Percentiles rank a stretch among this genome's conserved stretches.
These are phyloP conservation scores for Platyscapa corneri DNA, from an alignment of 1,140 invertebrate genomes.

Conservation along the genomic window DNA sequence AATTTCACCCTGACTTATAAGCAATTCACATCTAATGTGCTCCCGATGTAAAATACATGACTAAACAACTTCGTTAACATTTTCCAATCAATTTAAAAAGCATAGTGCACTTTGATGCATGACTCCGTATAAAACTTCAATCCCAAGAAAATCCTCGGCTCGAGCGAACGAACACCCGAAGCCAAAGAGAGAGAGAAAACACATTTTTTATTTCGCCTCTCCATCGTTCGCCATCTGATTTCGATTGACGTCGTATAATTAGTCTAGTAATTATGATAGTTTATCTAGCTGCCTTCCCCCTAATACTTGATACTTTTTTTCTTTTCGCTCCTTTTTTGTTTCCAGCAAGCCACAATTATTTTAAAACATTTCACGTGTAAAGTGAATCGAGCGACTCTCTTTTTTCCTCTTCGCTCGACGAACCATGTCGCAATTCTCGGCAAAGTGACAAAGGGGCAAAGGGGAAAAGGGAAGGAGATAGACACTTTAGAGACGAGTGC, in stretches of 20 bases:
- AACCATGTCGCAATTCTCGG: neutral
- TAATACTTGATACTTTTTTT: too few species aligned
- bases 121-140: neutral
- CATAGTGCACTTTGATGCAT: too few species aligned
- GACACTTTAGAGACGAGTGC: conserved; percentile 15
- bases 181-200: neutral
- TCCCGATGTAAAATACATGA: too few species aligned
- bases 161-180: neutral
- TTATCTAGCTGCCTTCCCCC: neutral
- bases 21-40: too few species aligned
- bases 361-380: conserved; percentile 47
- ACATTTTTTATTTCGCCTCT: conserved; percentile 7
- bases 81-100: too few species aligned
- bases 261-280: conserved; percentile 38
- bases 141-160: neutral
- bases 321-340: too few species aligned
- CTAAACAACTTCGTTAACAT: too few species aligned
- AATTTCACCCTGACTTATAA: too few species aligned
- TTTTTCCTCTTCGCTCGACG: neutral
- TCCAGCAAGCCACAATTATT: conserved; percentile 31
- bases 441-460: neutral
- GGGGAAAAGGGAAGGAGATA: neutral
- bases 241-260: conserved; percentile 28
- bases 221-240: neutral
- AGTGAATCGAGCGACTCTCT: conserved; percentile 9